Evolutionary conservation across 1,140 invertebrate species (phyloP), one percentile per base, ranked within the genome.

Genomic region (Papilio polyxenes): DNA sequence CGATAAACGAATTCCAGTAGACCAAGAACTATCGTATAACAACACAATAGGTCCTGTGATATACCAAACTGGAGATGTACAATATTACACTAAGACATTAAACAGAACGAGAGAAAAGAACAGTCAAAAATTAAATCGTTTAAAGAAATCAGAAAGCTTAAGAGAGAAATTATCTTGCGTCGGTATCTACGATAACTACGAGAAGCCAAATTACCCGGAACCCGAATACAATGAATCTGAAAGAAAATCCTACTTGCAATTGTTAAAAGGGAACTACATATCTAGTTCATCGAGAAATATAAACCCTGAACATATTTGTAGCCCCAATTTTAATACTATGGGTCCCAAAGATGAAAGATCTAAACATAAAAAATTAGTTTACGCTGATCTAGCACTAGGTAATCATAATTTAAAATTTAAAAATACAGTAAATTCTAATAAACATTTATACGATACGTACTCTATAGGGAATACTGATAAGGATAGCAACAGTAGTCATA

Each of bases 361-460:
- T 82, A 94, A 89, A 84, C 90, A 94, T 87, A 95, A 95, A 89
- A 94, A 93, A 85, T 88, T 95, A 89, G 93, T 95, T 49, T 95
- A 95, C 85, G 95, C 94, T 77, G 95, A 95, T 86, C 88, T 95
- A 91, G 94, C 94, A 23, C 89, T 95, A 91, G 92, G 92, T 87
- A 95, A 95, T 88, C 94, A 95, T 90, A 95, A 95, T 91, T 90
- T 95, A 90, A 95, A 95, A 89, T 95, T 95, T 92, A 95, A 95
- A 85, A 95, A 95, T 88, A 95, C 94, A 82, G 94, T 95, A 87
- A 95, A 95, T 91, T 95, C 94, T n/a, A 95, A 95, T 91, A 93
- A 94, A 89, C 94, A 95, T 87, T 91, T 95, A 86, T 95, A 95
- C 85, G 94, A 94, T 86, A 94, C 93, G 81, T 94, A 94, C 88